phyloP scores from a whole-genome alignment of 2,797 vertebrate species.

The Rhinichthys osculus region DNA sequence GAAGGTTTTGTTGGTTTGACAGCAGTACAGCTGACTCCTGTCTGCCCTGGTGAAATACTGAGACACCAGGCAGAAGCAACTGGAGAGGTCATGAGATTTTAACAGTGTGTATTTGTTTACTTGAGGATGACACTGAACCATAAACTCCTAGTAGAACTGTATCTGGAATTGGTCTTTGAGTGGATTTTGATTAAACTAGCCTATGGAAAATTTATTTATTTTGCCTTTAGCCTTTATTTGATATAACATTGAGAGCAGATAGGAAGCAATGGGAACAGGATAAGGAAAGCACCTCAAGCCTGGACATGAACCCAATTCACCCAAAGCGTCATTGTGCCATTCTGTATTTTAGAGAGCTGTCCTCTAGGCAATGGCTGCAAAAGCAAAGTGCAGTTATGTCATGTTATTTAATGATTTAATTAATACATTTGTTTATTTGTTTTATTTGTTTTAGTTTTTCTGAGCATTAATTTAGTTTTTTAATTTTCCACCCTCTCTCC shows the following conservation, averaged over 20 bases:
- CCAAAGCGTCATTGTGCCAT: background rate
- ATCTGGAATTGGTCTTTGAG: background rate
- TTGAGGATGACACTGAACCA: background rate
- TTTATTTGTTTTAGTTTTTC: background rate
- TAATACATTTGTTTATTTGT: background rate
- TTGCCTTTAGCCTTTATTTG: background rate
- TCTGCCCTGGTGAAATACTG: background rate
- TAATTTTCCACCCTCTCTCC: background rate
- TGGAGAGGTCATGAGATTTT: background rate
- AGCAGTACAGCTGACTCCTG: background rate
- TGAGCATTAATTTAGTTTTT: background rate
- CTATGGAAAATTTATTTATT: background rate
- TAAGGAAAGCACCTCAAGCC: background rate
- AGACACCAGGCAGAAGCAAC: conserved; percentile 1
- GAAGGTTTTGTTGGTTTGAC: conserved; percentile 23
- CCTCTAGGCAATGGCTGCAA: background rate
- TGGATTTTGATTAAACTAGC: background rate
- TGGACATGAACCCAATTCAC: background rate
- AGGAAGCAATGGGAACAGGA: background rate
- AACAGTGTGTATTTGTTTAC: background rate
- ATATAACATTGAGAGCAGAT: background rate
- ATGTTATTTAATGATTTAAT: background rate
- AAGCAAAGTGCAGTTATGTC: background rate
- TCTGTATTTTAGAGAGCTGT: background rate
- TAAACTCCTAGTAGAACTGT: background rate